Percentiles rank a stretch among this genome's conserved stretches.
These are phyloP conservation scores for Ametastegia equiseti DNA, from an alignment of 2,888 invertebrate genomes.

Conservation along the genomic window DNA sequence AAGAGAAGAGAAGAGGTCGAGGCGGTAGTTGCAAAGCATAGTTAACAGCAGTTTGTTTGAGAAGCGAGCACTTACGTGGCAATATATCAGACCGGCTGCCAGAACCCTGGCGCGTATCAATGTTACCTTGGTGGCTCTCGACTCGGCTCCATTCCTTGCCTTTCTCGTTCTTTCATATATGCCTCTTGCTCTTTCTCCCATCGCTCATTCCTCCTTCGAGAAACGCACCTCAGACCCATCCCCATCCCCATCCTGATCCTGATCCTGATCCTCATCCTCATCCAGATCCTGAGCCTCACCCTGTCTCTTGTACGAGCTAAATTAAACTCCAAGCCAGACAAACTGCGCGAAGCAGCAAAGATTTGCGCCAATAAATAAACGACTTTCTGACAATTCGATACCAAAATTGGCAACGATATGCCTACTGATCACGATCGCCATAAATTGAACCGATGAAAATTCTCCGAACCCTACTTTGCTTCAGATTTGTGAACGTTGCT, in stretches of 20 bases:
- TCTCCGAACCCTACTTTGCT: conserved; percentile 15
- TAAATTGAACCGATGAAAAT: conserved; percentile 57
- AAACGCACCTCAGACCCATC: conserved; percentile 12
- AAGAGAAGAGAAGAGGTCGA: conserved; percentile 34
- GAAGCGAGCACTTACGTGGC: conserved; percentile 49
- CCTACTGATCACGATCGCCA: conserved; percentile 54
- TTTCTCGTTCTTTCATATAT: conserved; percentile 28
- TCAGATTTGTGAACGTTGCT: not conserved
- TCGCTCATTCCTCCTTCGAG: conserved; percentile 42
- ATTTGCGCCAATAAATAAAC: conserved; percentile 62
- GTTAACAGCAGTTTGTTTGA: conserved; percentile 50
- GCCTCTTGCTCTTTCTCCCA: conserved; percentile 7
- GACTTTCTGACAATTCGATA: conserved; percentile 60
- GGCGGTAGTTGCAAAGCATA: conserved; percentile 47
- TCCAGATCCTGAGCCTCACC: not conserved
- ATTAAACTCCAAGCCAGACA: conserved; percentile 61
- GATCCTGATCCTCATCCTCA: not conserved
- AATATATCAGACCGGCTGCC: conserved; percentile 51
- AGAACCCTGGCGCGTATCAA: conserved; percentile 46
- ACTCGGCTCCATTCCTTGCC: conserved; percentile 9
- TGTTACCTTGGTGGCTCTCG: conserved; percentile 42
- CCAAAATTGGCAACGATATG: conserved; percentile 61
- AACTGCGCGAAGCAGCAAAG: conserved; percentile 58
- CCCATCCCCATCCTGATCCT: not conserved
- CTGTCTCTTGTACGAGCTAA: conserved; percentile 52